These are phyloP conservation scores for Leguminivora glycinivorella DNA, from an alignment of 1,140 invertebrate species.

Conservation along the genomic window DNA sequence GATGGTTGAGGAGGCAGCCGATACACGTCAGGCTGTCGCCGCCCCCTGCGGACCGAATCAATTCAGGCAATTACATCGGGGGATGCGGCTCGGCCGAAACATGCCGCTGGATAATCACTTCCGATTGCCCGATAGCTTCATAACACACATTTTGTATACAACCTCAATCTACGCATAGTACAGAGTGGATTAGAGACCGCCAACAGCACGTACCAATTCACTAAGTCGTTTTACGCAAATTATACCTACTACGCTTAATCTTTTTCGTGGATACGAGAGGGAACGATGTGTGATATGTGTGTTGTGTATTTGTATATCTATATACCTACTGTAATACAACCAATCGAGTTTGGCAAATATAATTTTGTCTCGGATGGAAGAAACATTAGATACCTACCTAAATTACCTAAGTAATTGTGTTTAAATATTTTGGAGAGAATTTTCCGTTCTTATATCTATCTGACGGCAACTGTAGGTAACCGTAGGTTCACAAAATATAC, in stretches of 20 bases:
- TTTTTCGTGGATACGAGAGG: too few species aligned
- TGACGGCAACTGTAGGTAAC: too few species aligned
- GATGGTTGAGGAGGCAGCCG: not conserved
- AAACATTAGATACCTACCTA: too few species aligned
- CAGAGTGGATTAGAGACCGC: not conserved
- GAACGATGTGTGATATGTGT: too few species aligned
- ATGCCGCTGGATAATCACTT: conserved; percentile 26
- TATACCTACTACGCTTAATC: not conserved
- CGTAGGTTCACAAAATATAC: too few species aligned
- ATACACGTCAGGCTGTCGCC: conserved; percentile 23
- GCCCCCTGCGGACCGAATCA: conserved; percentile 24
- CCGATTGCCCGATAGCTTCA: conserved; percentile 12
- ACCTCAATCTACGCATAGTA: not conserved
- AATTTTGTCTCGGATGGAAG: too few species aligned
- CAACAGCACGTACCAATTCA: not conserved
- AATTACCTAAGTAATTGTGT: too few species aligned
- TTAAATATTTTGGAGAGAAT: too few species aligned
- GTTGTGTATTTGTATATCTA: too few species aligned
- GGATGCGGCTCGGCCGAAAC: conserved; percentile 16
- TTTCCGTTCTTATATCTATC: too few species aligned
- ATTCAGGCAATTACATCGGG: conserved; percentile 26
- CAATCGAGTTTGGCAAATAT: too few species aligned
- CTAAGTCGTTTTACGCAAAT: not conserved
- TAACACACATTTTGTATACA: not conserved
- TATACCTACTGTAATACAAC: too few species aligned